Conservation (phyloP, 1,140 invertebrate genomes). For the Coelopa frigida region DNA sequence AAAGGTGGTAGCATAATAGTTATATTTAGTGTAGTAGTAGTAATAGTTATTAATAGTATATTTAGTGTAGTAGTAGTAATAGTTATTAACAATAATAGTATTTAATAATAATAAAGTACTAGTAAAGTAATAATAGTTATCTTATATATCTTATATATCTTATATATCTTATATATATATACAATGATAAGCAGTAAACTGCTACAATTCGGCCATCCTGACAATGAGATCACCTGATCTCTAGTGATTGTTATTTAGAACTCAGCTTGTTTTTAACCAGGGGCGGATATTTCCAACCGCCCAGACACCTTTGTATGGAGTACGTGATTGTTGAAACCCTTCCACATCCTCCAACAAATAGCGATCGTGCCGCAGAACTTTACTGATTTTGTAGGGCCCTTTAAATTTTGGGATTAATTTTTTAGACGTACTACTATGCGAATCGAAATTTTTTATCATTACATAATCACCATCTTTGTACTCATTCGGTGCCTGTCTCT, state of each 20-base stretch:
- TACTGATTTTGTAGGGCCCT: slow-evolving; percentile 8
- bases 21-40: too few relatives aligned
- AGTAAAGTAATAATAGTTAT: too few relatives aligned
- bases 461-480: slow-evolving; percentile 4
- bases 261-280: slow-evolving; percentile 1
- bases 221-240: slow-evolving; percentile 8
- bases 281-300: slow-evolving; percentile 1
- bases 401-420: slow-evolving; percentile 12
- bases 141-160: too few relatives aligned
- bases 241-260: not conserved
- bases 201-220: slow-evolving; percentile 10
- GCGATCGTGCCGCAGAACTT: slow-evolving; percentile 7
- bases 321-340: slow-evolving; percentile 8
- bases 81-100: too few relatives aligned
- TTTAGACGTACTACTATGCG: not conserved
- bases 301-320: slow-evolving; percentile 9
- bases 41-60: too few relatives aligned
- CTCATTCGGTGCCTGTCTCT: too few relatives aligned
- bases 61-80: too few relatives aligned
- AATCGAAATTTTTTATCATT: slow-evolving; percentile 9
- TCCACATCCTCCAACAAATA: slow-evolving; percentile 11
- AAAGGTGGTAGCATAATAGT: too few relatives aligned
- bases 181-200: too few relatives aligned
- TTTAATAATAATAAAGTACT: too few relatives aligned
- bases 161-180: too few relatives aligned